phyloP scores from a whole-genome alignment of 2,888 invertebrate genomes.

The Nebria brevicollis region DNA sequence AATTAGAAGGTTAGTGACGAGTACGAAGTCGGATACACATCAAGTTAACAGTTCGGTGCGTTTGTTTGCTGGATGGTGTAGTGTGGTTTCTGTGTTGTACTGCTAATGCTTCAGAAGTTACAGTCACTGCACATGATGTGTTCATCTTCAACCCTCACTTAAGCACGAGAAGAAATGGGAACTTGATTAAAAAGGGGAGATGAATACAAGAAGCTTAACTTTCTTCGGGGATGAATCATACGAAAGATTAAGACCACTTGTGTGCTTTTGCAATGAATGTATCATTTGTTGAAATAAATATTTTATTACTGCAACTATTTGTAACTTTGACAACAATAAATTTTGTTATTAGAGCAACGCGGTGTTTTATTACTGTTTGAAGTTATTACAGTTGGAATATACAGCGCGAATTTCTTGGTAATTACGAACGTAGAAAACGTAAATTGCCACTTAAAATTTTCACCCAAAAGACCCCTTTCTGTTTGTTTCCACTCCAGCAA shows the following conservation, averaged over 20 bases:
- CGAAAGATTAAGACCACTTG: neutral
- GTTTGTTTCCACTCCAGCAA: neutral
- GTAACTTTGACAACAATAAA: neutral
- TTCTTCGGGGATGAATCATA: neutral
- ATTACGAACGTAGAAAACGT: neutral
- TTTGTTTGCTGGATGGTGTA: neutral
- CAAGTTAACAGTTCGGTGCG: neutral
- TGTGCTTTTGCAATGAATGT: neutral
- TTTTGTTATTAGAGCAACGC: neutral
- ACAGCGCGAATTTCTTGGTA: neutral
- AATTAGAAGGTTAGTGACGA: neutral
- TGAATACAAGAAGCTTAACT: neutral
- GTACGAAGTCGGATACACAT: neutral
- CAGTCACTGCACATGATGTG: neutral
- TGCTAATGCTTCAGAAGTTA: neutral
- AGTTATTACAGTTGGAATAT: neutral
- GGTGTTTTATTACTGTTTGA: neutral
- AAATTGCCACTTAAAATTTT: neutral
- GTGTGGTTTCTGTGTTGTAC: neutral
- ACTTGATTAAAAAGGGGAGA: neutral
- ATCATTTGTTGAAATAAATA: neutral
- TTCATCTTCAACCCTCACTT: constrained; percentile 1
- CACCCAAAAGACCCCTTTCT: neutral
- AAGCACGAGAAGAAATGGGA: neutral
- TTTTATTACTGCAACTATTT: neutral